Evolutionary conservation across 2,797 vertebrate species (phyloP).

Genomic region (Eleutherodactylus coqui): DNA sequence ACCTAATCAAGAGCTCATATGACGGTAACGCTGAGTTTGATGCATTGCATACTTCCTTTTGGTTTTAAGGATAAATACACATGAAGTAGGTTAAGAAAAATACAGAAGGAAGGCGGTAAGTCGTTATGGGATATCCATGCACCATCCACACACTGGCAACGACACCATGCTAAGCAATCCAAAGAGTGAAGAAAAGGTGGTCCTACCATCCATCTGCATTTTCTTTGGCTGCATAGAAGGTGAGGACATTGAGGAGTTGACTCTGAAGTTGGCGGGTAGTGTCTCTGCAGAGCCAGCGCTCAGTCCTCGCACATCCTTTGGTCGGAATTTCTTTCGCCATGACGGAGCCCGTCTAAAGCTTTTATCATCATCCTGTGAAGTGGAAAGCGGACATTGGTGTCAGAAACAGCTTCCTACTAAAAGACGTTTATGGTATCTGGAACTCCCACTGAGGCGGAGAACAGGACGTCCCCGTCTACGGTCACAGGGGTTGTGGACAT

Average conservation of each 20-base stretch:
- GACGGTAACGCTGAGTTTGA: no score
- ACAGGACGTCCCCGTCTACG: no score
- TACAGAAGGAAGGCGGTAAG: background rate
- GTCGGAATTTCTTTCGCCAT: slow-evolving; percentile 97
- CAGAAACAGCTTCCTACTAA: no score
- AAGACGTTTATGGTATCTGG: no score
- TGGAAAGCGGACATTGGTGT: background rate
- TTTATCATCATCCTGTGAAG: slow-evolving; percentile 90
- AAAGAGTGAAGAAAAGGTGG: background rate
- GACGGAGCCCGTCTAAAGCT: slow-evolving; percentile 95
- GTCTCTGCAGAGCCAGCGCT: slow-evolving; percentile 90
- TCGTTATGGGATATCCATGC: slow-evolving; percentile 11
- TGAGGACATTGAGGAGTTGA: slow-evolving; percentile 86
- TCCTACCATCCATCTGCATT: slow-evolving; percentile 92
- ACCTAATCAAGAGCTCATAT: no score
- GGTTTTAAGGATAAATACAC: background rate
- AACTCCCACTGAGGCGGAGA: no score
- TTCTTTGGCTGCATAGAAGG: slow-evolving; percentile 94
- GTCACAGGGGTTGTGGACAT: no score
- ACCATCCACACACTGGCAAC: background rate
- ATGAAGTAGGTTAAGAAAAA: background rate
- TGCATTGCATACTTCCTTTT: background rate
- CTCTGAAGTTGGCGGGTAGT: slow-evolving; percentile 93
- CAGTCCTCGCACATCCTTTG: slow-evolving; percentile 92
- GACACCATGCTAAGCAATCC: background rate